Base-by-base conservation (phyloP, 2,888 invertebrate genomes). In the Quadroppia sp. region DNA sequence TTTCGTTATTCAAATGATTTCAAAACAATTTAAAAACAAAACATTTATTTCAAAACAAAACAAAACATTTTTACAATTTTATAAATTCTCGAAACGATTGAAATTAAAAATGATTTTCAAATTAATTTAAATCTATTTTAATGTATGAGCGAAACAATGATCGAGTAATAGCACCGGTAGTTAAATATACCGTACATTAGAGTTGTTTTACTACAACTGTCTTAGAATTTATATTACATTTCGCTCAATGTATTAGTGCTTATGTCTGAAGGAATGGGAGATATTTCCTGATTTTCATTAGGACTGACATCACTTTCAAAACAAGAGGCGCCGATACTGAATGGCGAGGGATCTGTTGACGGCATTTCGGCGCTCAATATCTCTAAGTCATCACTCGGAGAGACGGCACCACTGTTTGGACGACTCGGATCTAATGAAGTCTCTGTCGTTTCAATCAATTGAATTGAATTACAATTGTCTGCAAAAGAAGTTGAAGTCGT, bases 281-380 rank as follows among this genome's bases (percentile, higher is more conserved):
- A 77, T 71, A 76, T 75, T 25, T 75, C 77, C 17, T 74, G 74
- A 17, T 61, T 61, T 48, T 75, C 76, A 23, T 76, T 76, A 48
- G 75, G 77, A 59, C 77, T 77, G 15, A 77, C 74, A 76, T 76
- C 77, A 61, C 59, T 61, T n/a, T 77, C 77, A 69, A 77, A 77
- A 30, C 77, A 75, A 25, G 76, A 67, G 59, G 59, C 59, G 1
- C 76, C 76, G 30, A 77, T 71, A 75, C 76, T 77, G 32, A 76
- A 77, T 1, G 77, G 77, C 7, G 77, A 77, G n/a, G 77, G 77
- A 72, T 76, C 75, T 7, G 76, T 75, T 30, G 77, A 77, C 2
- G 76, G 75, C 45, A 77, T 75, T 42, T 75, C 77, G 15, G 75
- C 69, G 32, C 72, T 74, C 3, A 77, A 64, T 11, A 77, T 67